Percentiles rank a stretch among this genome's conserved stretches.
These are phyloP conservation scores for Euwallacea fornicatus DNA, from an alignment of 1,140 invertebrate genomes.

Conservation along the genomic window DNA sequence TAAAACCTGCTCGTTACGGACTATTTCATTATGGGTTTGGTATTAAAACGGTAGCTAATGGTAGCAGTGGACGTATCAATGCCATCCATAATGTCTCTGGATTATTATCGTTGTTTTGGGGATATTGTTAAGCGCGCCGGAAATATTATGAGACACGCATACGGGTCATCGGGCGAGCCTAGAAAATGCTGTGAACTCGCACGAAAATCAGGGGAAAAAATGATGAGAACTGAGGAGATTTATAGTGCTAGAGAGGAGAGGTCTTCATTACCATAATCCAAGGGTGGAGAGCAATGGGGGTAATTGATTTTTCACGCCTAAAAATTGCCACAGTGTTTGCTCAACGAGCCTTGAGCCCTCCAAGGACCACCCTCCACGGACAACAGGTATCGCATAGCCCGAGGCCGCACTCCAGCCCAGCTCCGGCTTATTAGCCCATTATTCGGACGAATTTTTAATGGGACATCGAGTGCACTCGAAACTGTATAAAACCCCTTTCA, in stretches of 20 bases:
- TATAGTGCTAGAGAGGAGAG: not conserved
- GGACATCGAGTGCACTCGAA: conserved; percentile 29
- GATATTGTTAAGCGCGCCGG: conserved; percentile 6
- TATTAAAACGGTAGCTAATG: too few relatives aligned
- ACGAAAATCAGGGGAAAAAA: not conserved
- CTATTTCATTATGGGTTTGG: too few relatives aligned
- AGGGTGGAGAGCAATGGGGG: conserved; percentile 29
- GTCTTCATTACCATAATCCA: conserved; percentile 15
- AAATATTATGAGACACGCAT: conserved; percentile 6
- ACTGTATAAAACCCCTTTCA: conserved; percentile 29
- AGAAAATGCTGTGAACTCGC: too few relatives aligned
- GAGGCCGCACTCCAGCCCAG: conserved; percentile 28
- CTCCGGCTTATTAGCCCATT: conserved; percentile 36
- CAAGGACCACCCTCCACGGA: conserved; percentile 20
- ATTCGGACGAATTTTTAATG: conserved; percentile 36
- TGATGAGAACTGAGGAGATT: conserved; percentile 2
- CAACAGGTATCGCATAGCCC: conserved; percentile 39
- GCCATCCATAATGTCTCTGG: too few relatives aligned
- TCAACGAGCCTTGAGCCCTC: conserved; percentile 23
- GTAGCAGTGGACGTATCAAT: too few relatives aligned
- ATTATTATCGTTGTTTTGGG: too few relatives aligned
- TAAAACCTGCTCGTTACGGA: not conserved
- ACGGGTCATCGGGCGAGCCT: conserved; percentile 13
- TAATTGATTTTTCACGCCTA: conserved; percentile 40
- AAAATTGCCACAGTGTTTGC: conserved; percentile 32